Evolutionary conservation across 2,797 vertebrate species (phyloP), one percentile per base, ranked within the genome.

Genomic region (Lindbergichthys nudifrons): DNA sequence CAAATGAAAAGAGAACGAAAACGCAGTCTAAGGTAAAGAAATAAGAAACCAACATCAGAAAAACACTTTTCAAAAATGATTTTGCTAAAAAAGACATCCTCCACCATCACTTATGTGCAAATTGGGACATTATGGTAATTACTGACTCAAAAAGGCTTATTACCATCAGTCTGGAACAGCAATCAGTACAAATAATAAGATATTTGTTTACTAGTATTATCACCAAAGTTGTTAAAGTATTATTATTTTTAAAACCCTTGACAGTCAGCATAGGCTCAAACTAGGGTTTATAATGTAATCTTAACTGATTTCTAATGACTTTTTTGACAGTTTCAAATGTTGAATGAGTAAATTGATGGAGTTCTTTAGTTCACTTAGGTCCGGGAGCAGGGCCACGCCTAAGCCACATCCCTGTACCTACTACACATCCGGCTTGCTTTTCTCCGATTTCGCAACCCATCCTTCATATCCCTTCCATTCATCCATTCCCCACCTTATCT

Each of bases 61-160:
- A 47, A 5, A 1, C 56, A 45, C 36, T 74, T 58, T 47, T 41
- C 12, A 54, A 50, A 53, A 19, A 32, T 32, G 6, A 7, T 32
- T 32, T 32, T 32, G 23, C 3, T 15, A 30, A 39, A 42, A 15
- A 58, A 4, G n/a, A 23, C 12, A 1, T 7, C 3, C 32, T 39
- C 36, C 13, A 42, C 11, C 41, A 60, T 57, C 23, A 50, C 47
- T 46, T 74, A 53, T n/a, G 26, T 14, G 65, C 61, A 80, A 76
- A 83, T 65, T 56, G 48, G 39, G n/a, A 59, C 32, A 32, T 43
- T 48, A 43, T 70, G 32, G n/a, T 63, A 73, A 79, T 66, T 52
- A 70, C 73, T 79, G 66, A 66, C 65, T 79, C 77, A 45, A 75
- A 60, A 75, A 77, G 16, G 41, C 42, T 66, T 36, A 67, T 81